A percentile compares a stretch with the other conserved stretches of the same genome.
Conservation (phyloP, 2,113 vertebrate species). For the Cavia aperea region DNA sequence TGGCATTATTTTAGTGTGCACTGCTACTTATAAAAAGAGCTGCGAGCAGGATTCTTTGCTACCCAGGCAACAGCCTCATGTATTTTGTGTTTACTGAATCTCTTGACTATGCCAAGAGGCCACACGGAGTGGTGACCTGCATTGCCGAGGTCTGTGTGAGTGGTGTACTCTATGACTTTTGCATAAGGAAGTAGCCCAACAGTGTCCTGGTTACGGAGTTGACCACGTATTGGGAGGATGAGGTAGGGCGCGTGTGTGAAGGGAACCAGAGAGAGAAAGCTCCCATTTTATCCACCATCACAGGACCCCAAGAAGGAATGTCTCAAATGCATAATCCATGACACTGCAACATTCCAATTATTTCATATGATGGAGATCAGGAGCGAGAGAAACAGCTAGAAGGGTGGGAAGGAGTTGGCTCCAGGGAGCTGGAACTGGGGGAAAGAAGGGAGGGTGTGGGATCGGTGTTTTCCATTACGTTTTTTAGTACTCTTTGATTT, state of each 20-base stretch:
- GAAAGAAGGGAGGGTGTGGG: neutral
- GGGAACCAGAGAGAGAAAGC: neutral
- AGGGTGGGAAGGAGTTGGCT: neutral
- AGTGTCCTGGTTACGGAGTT: neutral
- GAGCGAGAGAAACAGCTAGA: fast-evolving
- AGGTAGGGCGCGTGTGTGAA: neutral
- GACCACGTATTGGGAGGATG: neutral
- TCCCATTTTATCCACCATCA: neutral
- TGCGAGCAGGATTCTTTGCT: neutral
- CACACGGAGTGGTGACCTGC: neutral
- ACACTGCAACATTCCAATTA: fast-evolving
- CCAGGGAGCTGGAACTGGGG: neutral
- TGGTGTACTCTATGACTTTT: no score
- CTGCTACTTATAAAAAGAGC: neutral
- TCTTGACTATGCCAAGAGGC: neutral
- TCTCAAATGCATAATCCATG: neutral
- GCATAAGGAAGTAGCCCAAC: neutral
- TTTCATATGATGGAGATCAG: neutral
- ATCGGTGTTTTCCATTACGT: neutral
- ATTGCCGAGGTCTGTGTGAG: fast-evolving
- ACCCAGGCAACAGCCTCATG: neutral
- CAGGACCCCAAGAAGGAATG: neutral
- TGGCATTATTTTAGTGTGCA: neutral
- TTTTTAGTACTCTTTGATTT: constrained; percentile 58
- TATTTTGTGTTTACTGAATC: neutral